These are phyloP conservation scores for Pammene fasciana DNA, from an alignment of 2,888 invertebrate species.

Conservation along the genomic window DNA sequence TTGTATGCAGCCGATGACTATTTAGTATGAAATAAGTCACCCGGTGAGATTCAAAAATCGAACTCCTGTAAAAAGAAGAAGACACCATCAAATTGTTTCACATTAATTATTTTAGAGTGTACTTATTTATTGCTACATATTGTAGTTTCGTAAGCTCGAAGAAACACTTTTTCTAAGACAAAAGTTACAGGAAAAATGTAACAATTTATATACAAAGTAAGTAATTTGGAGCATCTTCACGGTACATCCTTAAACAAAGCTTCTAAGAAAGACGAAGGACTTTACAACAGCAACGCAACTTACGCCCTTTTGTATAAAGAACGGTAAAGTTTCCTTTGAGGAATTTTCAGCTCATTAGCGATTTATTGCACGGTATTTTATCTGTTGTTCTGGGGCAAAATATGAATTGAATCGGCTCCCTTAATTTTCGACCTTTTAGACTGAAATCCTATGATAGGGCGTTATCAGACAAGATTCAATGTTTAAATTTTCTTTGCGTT, in stretches of 20 bases:
- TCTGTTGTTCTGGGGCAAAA: constrained; percentile 12
- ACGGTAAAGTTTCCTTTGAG: constrained; percentile 22
- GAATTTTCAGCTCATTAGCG: constrained; percentile 25
- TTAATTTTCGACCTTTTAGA: background rate
- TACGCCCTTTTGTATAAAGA: constrained; percentile 1
- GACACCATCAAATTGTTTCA: too few relatives aligned
- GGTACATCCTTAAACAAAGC: background rate
- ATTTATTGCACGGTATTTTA: constrained; percentile 13
- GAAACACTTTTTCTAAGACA: background rate
- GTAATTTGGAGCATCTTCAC: constrained; percentile 14
- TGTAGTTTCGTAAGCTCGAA: background rate
- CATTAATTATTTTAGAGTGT: too few relatives aligned
- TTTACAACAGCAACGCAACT: background rate
- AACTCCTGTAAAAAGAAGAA: too few relatives aligned
- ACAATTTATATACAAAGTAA: constrained; percentile 2
- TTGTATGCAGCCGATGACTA: too few relatives aligned
- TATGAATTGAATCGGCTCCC: constrained; percentile 6
- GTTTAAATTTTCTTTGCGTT: too few relatives aligned
- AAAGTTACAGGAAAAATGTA: constrained; percentile 7
- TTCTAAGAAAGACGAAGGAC: background rate
- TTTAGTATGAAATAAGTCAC: too few relatives aligned
- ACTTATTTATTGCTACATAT: too few relatives aligned
- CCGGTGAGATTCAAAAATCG: too few relatives aligned
- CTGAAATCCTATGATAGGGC: too few relatives aligned
- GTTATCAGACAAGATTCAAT: too few relatives aligned